These are phyloP conservation scores for Xanthia icteritia DNA, from an alignment of 2,888 invertebrate species.

Conservation along the genomic window DNA sequence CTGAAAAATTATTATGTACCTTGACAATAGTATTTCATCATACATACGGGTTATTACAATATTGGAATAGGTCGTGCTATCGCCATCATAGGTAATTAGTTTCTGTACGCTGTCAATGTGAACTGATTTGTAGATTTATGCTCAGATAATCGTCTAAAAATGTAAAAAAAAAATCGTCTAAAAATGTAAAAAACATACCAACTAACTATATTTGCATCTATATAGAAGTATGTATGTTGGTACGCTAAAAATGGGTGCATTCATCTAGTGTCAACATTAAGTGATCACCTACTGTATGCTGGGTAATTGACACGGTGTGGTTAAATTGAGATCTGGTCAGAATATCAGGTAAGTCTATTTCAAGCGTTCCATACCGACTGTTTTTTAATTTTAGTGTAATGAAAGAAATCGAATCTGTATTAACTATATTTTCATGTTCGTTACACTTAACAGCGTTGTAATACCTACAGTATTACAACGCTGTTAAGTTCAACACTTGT, in stretches of 20 bases:
- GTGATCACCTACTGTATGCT: neutral
- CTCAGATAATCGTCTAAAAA: constrained; percentile 21
- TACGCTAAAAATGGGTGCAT: neutral
- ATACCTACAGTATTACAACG: neutral
- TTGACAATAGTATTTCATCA: constrained; percentile 56
- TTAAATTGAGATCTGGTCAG: neutral
- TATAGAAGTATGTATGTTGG: neutral
- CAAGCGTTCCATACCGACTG: neutral
- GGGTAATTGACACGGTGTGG: neutral
- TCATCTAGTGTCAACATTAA: neutral
- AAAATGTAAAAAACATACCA: constrained; percentile 11
- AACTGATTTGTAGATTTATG: constrained; percentile 53
- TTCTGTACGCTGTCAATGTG: constrained; percentile 31
- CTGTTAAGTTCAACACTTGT: neutral
- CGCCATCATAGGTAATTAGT: constrained; percentile 59
- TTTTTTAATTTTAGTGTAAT: neutral
- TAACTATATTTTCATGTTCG: neutral
- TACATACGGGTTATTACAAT: constrained; percentile 83
- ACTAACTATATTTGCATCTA: neutral
- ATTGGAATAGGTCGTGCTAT: constrained; percentile 73
- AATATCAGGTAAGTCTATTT: too few relatives aligned
- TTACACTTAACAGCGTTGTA: too few relatives aligned
- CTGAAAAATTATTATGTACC: constrained; percentile 43
- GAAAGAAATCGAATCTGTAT: neutral
- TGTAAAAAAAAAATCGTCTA: constrained; percentile 11